Evolutionary conservation across 2,113 vertebrate species (phyloP), one percentile per base, ranked within the genome.

Genomic region (Tragulus kanchil): DNA sequence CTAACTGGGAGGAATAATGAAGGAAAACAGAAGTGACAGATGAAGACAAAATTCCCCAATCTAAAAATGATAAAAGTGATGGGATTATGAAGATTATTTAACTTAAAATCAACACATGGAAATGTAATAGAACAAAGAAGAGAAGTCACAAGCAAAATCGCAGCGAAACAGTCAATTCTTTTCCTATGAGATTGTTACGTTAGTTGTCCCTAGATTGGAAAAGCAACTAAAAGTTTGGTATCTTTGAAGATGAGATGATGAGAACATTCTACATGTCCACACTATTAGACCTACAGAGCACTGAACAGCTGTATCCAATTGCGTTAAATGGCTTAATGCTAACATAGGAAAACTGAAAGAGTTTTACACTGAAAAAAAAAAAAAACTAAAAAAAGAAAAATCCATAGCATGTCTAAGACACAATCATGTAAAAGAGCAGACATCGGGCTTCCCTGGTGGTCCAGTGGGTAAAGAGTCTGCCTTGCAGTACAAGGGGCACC

Each of bases 81-180:
- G 6, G 6, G 28, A 52, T 16, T 85, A 2, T 67, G 81, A 89
- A 90, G 93, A 59, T 11, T 81, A 45, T 26, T 93, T 90, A 83
- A 88, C 9, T 85, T 77, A 92, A 59, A 11, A 81, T 85, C 16
- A 79, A 85, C 5, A 81, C 9, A 65, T 36, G 28, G 9, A 52
- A 85, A 85, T 48, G 9, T 78, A 93, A 89, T 10, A 95, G 9
- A 77, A 84, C 52, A 78, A 81, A 56, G 65, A 69, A 83, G 5
- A 71, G 19, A n/a, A 88, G 64, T 87, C 31, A 45, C 16, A 93
- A 94, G 64, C 8, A 16, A 85, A 93, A 25, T 90, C 67, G 61
- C 31, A 26, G 77, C 67, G 78, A 95, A 97, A 90, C 48, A 96
- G 56, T 50, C 50, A 84, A 85, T 78, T 77, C 17, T 56, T 85